These are phyloP conservation scores for Cenopis cana DNA, from an alignment of 2,888 invertebrate species.

Conservation along the genomic window DNA sequence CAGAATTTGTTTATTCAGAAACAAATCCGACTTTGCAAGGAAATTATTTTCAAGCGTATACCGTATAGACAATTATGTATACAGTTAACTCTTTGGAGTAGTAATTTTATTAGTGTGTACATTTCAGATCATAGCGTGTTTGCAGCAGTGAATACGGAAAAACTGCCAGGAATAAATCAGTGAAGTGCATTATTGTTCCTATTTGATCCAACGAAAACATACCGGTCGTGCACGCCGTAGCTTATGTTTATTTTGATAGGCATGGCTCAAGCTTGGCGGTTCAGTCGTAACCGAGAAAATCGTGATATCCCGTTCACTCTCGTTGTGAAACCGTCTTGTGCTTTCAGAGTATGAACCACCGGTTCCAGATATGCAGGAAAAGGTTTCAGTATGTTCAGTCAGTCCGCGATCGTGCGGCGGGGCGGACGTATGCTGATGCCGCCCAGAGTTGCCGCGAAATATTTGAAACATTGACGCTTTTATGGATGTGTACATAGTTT, in stretches of 20 bases:
- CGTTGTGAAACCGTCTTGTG: constrained; percentile 58
- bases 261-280: constrained; percentile 57
- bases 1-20: neutral
- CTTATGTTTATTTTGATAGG: constrained; percentile 68
- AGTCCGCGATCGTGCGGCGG: constrained; percentile 80
- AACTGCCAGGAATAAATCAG: constrained; percentile 39
- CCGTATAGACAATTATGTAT: neutral
- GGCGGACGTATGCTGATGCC: constrained; percentile 65
- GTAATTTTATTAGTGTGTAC: neutral
- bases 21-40: neutral
- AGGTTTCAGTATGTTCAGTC: constrained; percentile 60
- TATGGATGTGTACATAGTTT: constrained; percentile 45
- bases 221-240: constrained; percentile 65
- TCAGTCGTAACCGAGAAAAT: constrained; percentile 50
- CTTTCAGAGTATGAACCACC: constrained; percentile 56
- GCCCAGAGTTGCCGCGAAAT: constrained; percentile 53
- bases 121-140: neutral
- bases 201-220: constrained; percentile 56
- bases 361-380: constrained; percentile 61
- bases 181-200: constrained; percentile 42
- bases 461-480: constrained; percentile 53
- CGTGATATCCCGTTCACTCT: constrained; percentile 61
- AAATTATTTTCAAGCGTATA: neutral
- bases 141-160: constrained; percentile 18
- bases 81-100: neutral